Base-by-base conservation (phyloP, 2,888 invertebrate genomes). In the Limulus polyphemus region DNA sequence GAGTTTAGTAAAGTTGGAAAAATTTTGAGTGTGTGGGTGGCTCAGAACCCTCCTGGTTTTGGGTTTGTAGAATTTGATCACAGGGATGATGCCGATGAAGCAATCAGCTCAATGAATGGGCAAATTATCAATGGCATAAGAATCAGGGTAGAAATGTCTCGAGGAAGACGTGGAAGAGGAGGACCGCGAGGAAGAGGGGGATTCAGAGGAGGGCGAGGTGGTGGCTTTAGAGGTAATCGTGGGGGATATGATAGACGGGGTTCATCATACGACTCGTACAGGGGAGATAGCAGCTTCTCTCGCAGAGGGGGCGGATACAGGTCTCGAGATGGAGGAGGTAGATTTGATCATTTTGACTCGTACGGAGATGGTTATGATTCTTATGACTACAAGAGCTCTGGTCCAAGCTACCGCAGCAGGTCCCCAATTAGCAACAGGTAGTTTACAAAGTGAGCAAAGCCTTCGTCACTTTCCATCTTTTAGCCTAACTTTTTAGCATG, bases 1-100 rank as follows among this genome's bases (percentile, higher is more conserved):
- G 89, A 91, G 78, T 92, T 92, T 77, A 87, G 88, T 74, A 90
- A 90, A 80, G 92, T 86, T 59, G 67, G 67, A 5, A 56, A 56
- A 49, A 49, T 67, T 10, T 65, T 60, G 11, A 67, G 62, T 32
- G 59, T 67, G 5, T 67, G 67, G 67, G 67, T 67, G 10, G 67
- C 67, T 17, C 64, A 63, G 11, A 67, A 67, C 50, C 91, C 91
- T 70, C 91, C 91, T 71, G 91, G 92, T 74, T 93, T 92, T 79
- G 92, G 91, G 69, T 92, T 92, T 81, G 88, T 92, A 77, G 91
- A 92, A 80, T 93, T 90, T 79, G 85, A 87, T 76, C 88, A 87
- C 78, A 83, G 85, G 77, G 85, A 86, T 75, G 91, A 92, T 79
- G 92, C 92, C 51, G 89, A 90, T 76, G 85, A 87, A 74, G 92